These are phyloP conservation scores for Cochlearius cochlearius DNA, from an alignment of 2,113 vertebrate genomes.

Conservation along the genomic window DNA sequence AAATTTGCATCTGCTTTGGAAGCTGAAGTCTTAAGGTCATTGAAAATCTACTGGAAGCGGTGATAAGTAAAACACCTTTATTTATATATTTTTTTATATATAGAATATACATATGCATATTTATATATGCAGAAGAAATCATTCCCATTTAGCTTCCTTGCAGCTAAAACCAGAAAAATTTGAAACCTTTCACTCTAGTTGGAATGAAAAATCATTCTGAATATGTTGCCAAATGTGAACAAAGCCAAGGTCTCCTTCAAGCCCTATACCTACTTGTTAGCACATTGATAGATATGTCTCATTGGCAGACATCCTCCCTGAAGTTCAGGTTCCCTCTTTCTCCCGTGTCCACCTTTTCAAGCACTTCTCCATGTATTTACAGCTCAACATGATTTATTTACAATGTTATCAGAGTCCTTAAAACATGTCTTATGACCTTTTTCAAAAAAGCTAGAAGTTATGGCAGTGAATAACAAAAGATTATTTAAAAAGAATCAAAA, in stretches of 20 bases:
- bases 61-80: background rate
- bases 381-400: background rate
- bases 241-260: background rate
- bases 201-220: background rate
- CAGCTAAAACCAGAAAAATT: background rate
- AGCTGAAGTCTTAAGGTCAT: background rate
- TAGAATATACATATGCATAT: too few relatives aligned
- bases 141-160: background rate
- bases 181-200: background rate
- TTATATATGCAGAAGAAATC: background rate
- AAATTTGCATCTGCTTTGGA: background rate
- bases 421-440: background rate
- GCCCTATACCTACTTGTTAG: background rate
- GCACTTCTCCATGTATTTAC: background rate
- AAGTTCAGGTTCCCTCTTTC: background rate
- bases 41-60: background rate
- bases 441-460: background rate
- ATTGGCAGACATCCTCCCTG: background rate
- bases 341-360: background rate
- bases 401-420: background rate
- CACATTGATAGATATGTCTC: accelerated
- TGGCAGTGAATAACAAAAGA: background rate
- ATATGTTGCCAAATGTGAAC: background rate
- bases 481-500: background rate
- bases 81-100: background rate